Conservation (phyloP, 2,797 vertebrate species). For the Mionectes olivaceus region DNA sequence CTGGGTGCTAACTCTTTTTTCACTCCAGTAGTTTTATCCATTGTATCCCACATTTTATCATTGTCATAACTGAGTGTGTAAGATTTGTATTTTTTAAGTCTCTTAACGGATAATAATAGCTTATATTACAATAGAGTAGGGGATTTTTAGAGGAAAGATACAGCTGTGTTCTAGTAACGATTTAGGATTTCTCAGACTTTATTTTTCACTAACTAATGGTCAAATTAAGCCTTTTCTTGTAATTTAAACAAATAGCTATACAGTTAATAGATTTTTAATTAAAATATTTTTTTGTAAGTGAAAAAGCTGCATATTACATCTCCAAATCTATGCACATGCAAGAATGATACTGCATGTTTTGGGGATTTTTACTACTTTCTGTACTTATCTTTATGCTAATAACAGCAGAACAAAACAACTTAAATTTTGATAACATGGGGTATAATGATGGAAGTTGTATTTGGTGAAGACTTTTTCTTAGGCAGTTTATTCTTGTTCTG, state of each 20-base stretch:
- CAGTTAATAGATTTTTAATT: background rate
- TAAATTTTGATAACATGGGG: background rate
- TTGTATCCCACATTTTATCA: background rate
- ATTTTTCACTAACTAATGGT: background rate
- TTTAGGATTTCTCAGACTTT: background rate
- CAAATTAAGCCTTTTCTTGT: background rate
- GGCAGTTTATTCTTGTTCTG: background rate
- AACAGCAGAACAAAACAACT: background rate
- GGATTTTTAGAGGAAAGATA: background rate
- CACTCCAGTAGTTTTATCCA: background rate
- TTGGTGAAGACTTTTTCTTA: background rate
- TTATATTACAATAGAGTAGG: background rate
- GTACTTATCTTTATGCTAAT: background rate
- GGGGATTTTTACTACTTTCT: background rate
- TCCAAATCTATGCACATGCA: background rate
- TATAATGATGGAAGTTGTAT: background rate
- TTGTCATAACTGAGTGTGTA: background rate
- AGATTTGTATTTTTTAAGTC: background rate
- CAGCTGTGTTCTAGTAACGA: background rate
- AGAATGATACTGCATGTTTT: background rate
- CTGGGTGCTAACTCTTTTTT: background rate
- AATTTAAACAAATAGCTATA: background rate
- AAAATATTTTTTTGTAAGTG: background rate
- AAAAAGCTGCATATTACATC: background rate
- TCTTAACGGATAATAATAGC: background rate